Base-by-base conservation (phyloP, 1,140 invertebrate species). In the Tetraneura akinire region DNA sequence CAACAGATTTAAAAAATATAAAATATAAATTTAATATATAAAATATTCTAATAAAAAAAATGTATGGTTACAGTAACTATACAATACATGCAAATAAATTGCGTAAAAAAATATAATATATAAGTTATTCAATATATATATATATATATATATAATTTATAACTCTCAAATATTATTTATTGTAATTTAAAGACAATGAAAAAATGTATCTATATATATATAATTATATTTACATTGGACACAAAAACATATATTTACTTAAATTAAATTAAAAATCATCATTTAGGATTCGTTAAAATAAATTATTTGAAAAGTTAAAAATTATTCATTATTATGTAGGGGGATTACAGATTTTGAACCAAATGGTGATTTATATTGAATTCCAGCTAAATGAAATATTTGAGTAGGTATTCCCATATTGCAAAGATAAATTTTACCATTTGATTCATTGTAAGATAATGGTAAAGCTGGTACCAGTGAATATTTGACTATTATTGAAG, bases 331-430 rank as follows among this genome's bases (percentile, higher is more conserved):
- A 29, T 47, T 78, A 88, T 96, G 91, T 82, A 96, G 89, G 81
- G 94, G 91, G 87, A 96, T 94, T 83, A 94, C 90, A 86, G 94
- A 93, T 86, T 94, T 93, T 57, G 94, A 91, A 81, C 93, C 94
- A 86, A 96, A 97, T 9, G 95, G 95, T 80, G 94, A 93, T 83
- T 89, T 90, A 86, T 96, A 97, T 49, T 88, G 89, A 81, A 96
- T 92, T 57, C 91, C 91, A 82, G 92, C 89, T 82, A 93, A 90
- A 66, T 88, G 86, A 86, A 93, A 96, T 55, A 95, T 89, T 84
- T 90, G 89, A 80, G 90, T 87, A 18, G 95, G 94, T 84, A 96
- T 89, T 80, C 92, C 92, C 83, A 96, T 87, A 87, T 96, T 94
- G 85, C 93, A 95, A 78, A 97, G 88, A 86, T 95, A 96, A 80